Conservation (phyloP, 2,113 vertebrate species). For the Amblyornis subalaris region DNA sequence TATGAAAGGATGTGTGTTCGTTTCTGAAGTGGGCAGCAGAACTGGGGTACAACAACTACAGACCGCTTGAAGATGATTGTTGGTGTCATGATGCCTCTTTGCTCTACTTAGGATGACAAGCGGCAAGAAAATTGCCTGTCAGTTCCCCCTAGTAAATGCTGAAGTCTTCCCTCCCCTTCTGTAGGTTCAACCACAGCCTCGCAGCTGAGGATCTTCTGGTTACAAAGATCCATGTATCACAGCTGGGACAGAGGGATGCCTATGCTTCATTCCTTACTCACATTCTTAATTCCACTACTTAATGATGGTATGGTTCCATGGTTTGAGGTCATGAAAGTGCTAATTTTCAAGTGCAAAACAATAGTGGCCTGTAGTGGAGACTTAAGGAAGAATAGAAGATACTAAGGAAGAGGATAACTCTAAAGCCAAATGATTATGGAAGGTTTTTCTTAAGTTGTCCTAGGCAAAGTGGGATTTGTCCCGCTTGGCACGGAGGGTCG, state of each 20-base stretch:
- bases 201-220: neutral
- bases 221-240: neutral
- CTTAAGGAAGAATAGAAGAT: neutral
- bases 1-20: fast-evolving
- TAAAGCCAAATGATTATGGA: neutral
- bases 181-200: neutral
- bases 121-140: neutral
- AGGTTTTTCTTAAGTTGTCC: neutral
- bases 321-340: neutral
- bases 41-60: neutral
- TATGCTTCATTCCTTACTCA: neutral
- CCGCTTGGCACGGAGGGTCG: neutral
- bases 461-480: neutral
- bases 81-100: neutral
- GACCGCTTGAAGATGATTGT: neutral
- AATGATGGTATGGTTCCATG: neutral
- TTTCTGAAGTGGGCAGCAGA: neutral
- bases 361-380: neutral
- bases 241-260: neutral
- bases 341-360: neutral
- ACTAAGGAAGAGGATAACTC: neutral
- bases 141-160: neutral
- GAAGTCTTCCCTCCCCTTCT: neutral
- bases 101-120: neutral
- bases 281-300: neutral